Percentiles rank a stretch among this genome's conserved stretches.
These are phyloP conservation scores for Zonitis immaculata DNA, from an alignment of 2,888 invertebrate genomes.

Conservation along the genomic window DNA sequence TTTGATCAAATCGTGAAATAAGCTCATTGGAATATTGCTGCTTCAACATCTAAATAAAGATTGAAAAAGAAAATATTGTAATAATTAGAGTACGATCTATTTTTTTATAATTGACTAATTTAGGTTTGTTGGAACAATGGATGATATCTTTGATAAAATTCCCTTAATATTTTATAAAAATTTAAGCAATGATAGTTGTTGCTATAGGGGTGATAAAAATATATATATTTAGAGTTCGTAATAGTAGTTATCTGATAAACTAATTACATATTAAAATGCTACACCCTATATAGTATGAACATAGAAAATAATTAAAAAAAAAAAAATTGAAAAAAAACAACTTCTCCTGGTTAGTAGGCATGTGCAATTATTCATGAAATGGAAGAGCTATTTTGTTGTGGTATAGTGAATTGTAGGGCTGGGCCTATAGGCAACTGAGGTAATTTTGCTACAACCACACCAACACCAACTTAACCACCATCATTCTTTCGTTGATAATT, in stretches of 20 bases:
- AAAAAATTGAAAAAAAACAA: too few species aligned
- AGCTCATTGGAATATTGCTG: too few species aligned
- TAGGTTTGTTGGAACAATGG: too few species aligned
- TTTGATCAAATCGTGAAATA: too few species aligned
- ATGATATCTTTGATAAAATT: neutral
- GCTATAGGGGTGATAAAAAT: neutral
- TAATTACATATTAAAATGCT: slow-evolving; percentile 1
- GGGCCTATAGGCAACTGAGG: slow-evolving; percentile 6
- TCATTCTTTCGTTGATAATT: slow-evolving; percentile 34
- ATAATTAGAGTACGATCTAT: too few species aligned
- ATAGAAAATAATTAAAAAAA: too few species aligned
- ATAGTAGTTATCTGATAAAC: neutral
- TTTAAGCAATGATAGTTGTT: too few species aligned
- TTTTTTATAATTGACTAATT: too few species aligned
- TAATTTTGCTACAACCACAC: slow-evolving; percentile 10
- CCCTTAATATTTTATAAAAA: too few species aligned
- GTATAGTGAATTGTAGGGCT: neutral
- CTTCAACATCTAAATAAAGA: too few species aligned
- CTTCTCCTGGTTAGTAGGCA: neutral
- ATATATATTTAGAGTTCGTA: neutral
- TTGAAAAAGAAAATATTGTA: too few species aligned
- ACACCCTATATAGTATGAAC: neutral
- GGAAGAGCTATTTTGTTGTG: slow-evolving; percentile 8
- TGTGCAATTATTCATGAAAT: slow-evolving; percentile 14
- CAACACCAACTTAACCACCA: neutral